Conservation (phyloP, 2,888 invertebrate genomes). For the Adela reaumurella region DNA sequence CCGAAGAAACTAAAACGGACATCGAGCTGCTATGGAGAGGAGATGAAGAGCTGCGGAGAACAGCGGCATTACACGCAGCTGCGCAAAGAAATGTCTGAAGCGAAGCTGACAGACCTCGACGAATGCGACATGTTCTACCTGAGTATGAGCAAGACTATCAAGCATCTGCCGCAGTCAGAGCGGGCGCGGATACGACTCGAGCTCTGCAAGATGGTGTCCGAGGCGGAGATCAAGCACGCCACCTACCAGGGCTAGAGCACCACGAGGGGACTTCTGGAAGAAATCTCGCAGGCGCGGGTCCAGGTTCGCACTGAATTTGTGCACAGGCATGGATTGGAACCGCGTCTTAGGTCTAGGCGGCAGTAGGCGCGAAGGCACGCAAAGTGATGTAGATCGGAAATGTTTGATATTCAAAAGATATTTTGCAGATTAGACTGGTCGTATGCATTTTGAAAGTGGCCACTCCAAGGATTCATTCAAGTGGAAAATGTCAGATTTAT, state of each 20-base stretch:
- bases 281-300: not conserved
- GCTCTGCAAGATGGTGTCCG: not conserved
- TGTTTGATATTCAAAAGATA: too few relatives aligned
- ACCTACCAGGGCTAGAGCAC: not conserved
- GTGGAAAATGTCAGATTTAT: too few relatives aligned
- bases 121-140: constrained; percentile 4
- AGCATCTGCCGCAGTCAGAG: constrained; percentile 1
- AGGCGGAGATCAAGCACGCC: not conserved
- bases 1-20: not conserved
- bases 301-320: too few relatives aligned
- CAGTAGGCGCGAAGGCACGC: not conserved
- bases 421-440: too few relatives aligned
- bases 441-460: too few relatives aligned
- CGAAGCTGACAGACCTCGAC: not conserved
- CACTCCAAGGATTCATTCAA: too few relatives aligned
- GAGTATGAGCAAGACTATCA: constrained; percentile 4
- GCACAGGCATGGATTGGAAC: too few relatives aligned
- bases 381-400: too few relatives aligned
- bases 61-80: not conserved
- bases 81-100: not conserved
- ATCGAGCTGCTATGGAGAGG: not conserved
- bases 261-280: not conserved
- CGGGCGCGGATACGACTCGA: not conserved
- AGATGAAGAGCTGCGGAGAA: not conserved
- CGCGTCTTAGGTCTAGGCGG: not conserved